Conservation (phyloP, 2,888 invertebrate species). For the Andrena bicolor region DNA sequence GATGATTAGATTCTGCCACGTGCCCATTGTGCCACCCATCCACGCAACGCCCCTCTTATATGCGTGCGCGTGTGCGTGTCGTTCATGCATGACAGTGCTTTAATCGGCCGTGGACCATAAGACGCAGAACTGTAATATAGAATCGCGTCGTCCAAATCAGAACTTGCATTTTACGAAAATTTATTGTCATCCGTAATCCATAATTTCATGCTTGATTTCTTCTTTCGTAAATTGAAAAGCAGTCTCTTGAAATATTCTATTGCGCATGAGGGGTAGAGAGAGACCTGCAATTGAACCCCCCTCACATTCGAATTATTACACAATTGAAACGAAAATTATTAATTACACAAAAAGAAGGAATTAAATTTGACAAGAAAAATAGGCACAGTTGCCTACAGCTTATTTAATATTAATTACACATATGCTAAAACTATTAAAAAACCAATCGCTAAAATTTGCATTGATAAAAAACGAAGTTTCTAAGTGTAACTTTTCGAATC, state of each 20-base stretch:
- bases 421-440: too few species aligned
- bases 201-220: not conserved
- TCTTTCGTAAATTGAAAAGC: not conserved
- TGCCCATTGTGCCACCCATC: constrained; percentile 75
- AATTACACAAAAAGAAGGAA: too few species aligned
- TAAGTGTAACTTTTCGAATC: too few species aligned
- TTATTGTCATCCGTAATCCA: constrained; percentile 31
- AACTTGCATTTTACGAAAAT: constrained; percentile 21
- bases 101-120: constrained; percentile 72
- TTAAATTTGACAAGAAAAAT: too few species aligned
- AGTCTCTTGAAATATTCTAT: not conserved
- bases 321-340: too few species aligned
- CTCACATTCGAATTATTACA: too few species aligned
- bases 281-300: too few species aligned
- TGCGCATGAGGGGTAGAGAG: too few species aligned
- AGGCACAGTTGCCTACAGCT: too few species aligned
- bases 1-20: constrained; percentile 81
- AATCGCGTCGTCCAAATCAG: constrained; percentile 15
- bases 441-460: too few species aligned
- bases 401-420: too few species aligned
- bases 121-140: constrained; percentile 72
- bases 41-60: constrained; percentile 64
- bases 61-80: constrained; percentile 53
- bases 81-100: constrained; percentile 60
- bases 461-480: too few species aligned